Evolutionary conservation across 2,113 vertebrate genomes (phyloP).

Genomic region (Odontophorus gujanensis): DNA sequence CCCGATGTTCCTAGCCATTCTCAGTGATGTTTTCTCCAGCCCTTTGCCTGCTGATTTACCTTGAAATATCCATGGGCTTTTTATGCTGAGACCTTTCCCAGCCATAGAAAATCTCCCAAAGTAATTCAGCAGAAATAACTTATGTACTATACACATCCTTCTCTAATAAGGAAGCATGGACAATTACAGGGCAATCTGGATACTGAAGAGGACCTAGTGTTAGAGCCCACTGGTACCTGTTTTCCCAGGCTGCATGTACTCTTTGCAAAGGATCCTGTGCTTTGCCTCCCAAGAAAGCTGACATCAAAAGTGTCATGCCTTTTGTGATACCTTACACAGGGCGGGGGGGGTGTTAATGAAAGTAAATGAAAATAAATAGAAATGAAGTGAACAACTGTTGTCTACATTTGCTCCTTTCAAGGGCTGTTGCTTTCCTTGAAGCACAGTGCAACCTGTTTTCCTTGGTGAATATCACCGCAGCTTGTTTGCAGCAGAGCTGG

Average conservation of each 20-base stretch:
- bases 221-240: neutral
- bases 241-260: neutral
- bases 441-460: neutral
- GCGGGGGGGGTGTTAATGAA: neutral
- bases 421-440: neutral
- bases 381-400: neutral
- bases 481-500: neutral
- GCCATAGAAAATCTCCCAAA: neutral
- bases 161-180: neutral
- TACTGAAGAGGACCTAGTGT: neutral
- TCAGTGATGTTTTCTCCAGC: neutral
- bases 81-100: neutral
- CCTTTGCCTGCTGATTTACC: neutral
- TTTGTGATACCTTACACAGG: neutral
- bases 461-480: neutral
- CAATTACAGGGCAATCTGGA: neutral
- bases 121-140: conserved; percentile 1
- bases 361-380: neutral
- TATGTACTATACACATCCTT: neutral
- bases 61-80: neutral
- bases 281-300: neutral
- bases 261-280: neutral
- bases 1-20: neutral
- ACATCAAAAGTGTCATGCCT: neutral
- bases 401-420: neutral